Percentiles rank a stretch among this genome's conserved stretches.
Evolutionary conservation across 2,797 vertebrate genomes (phyloP).

Genomic region (Erithacus rubecula): DNA sequence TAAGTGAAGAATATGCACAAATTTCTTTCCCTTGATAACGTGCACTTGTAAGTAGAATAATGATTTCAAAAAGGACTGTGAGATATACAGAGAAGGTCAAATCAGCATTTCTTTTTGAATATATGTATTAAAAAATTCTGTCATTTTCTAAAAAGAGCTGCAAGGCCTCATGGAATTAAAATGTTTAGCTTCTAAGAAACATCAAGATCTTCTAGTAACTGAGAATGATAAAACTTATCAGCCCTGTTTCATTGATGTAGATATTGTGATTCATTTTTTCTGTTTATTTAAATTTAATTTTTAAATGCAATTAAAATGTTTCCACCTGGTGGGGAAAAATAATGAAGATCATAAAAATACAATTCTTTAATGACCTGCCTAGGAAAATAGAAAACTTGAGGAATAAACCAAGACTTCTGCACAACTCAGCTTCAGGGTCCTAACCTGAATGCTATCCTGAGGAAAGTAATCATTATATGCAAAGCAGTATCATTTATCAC

Average conservation of each 20-base stretch:
- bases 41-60: neutral
- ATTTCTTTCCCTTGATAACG: neutral
- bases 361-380: neutral
- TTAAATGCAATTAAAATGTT: constrained; percentile 11
- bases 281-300: neutral
- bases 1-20: neutral
- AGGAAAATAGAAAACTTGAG: neutral
- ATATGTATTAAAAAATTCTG: neutral
- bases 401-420: neutral
- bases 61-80: neutral
- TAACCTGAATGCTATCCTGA: neutral
- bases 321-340: neutral
- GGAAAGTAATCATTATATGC: neutral
- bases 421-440: neutral
- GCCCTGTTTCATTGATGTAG: neutral
- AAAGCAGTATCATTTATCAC: constrained; percentile 37
- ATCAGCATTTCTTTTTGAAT: neutral
- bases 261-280: neutral
- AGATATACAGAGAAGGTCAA: neutral
- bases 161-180: neutral
- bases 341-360: neutral
- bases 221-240: neutral
- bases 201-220: neutral
- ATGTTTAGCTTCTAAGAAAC: neutral
- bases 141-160: neutral